Evolutionary conservation across 1,140 invertebrate genomes (phyloP).

Genomic region (Monomorium pharaonis): DNA sequence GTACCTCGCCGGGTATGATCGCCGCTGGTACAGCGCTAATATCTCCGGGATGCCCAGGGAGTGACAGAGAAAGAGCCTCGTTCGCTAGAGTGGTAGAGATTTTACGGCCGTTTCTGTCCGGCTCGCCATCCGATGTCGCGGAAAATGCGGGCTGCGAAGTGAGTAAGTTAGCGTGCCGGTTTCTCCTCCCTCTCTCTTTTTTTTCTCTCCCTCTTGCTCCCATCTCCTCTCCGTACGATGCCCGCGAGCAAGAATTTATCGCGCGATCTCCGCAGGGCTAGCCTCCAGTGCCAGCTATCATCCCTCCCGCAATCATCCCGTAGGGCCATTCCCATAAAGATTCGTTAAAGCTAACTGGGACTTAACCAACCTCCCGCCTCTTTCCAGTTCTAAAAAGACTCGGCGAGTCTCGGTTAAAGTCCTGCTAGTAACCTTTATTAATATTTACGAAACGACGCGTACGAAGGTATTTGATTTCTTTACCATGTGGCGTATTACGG

Average conservation of each 20-base stretch:
- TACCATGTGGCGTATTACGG: background rate
- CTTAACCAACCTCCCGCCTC: background rate
- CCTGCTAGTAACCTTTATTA: background rate
- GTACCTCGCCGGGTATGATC: slow-evolving; percentile 37
- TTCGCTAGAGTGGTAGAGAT: slow-evolving; percentile 55
- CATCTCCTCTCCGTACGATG: background rate
- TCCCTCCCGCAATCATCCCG: slow-evolving; percentile 25
- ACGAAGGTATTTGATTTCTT: background rate
- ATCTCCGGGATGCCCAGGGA: slow-evolving; percentile 24
- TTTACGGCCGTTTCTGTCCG: slow-evolving; percentile 50
- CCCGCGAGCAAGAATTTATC: slow-evolving; percentile 29
- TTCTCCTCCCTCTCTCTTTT: background rate
- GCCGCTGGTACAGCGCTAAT: slow-evolving; percentile 51
- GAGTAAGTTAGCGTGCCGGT: slow-evolving; percentile 33
- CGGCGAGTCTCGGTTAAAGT: background rate
- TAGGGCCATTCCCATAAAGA: slow-evolving; percentile 48
- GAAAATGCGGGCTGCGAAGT: slow-evolving; percentile 44
- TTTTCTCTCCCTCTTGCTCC: background rate
- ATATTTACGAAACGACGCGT: slow-evolving; percentile 2
- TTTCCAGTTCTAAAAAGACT: slow-evolving; percentile 3
- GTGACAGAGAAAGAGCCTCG: slow-evolving; percentile 9
- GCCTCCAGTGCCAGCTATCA: background rate
- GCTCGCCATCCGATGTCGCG: slow-evolving; percentile 46
- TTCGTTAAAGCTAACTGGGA: slow-evolving; percentile 30
- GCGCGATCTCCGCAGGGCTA: slow-evolving; percentile 29